Conservation (phyloP, 2,797 vertebrate genomes). For the Lithobates sylvaticus region DNA sequence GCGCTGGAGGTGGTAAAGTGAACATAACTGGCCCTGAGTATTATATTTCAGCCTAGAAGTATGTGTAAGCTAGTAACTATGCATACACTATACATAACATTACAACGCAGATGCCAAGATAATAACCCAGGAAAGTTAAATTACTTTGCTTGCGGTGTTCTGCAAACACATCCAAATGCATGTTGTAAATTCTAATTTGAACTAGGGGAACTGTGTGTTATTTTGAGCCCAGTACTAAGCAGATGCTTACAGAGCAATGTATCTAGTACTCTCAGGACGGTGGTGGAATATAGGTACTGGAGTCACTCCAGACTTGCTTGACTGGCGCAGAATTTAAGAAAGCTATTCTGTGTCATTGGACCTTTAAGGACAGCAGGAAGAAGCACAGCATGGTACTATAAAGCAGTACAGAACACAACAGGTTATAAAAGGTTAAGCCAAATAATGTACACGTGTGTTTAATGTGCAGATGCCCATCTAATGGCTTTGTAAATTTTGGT, state of each 20-base stretch:
- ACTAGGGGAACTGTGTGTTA: conserved; percentile 11
- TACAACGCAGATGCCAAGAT: conserved; percentile 6
- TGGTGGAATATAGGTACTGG: background rate
- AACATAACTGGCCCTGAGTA: conserved; percentile 18
- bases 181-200: conserved; percentile 21
- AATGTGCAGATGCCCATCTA: too few species aligned
- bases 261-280: background rate
- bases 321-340: background rate
- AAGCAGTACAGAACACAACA: too few species aligned
- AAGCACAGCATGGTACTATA: background rate
- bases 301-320: background rate
- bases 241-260: background rate
- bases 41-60: conserved; percentile 32
- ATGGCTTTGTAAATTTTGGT: too few species aligned
- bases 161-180: background rate
- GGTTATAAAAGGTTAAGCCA: too few species aligned
- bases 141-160: conserved; percentile 4
- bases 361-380: background rate
- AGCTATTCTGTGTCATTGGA: background rate
- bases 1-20: conserved; percentile 24
- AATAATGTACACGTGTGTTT: too few species aligned
- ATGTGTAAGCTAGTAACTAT: conserved; percentile 37
- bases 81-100: conserved; percentile 21
- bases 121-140: conserved; percentile 14
- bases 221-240: background rate